These are phyloP conservation scores for Macrochelys suwanniensis DNA, from an alignment of 2,797 vertebrate genomes.

Conservation along the genomic window DNA sequence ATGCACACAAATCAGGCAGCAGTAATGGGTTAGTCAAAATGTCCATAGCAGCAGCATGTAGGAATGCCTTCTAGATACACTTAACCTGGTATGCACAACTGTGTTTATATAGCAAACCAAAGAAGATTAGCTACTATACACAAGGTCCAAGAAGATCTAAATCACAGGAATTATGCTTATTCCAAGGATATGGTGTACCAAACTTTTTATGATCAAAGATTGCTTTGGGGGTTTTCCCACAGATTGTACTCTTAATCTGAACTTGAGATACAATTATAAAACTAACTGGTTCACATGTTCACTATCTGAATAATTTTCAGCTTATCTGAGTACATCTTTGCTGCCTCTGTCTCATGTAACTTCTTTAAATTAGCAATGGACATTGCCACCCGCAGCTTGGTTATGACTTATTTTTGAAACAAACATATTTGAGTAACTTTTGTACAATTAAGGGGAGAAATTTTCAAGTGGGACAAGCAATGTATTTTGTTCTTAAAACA, in stretches of 20 bases:
- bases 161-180: neutral
- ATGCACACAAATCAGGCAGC: neutral
- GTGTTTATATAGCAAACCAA: conserved; percentile 40
- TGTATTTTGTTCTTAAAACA: neutral
- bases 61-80: neutral
- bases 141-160: neutral
- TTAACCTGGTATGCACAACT: conserved; percentile 13
- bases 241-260: neutral
- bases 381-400: neutral
- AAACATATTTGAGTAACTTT: neutral
- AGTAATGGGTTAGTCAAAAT: neutral
- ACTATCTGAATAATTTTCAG: neutral
- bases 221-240: neutral
- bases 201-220: conserved; percentile 20
- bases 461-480: neutral
- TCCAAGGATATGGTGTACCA: neutral
- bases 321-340: neutral
- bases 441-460: neutral
- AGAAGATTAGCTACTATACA: conserved; percentile 12
- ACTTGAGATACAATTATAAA: neutral
- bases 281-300: neutral
- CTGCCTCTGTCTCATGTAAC: neutral
- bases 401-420: conserved; percentile 20
- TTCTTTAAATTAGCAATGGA: neutral
- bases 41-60: conserved; percentile 10